These are phyloP conservation scores for Zaprionus ornatus DNA, from an alignment of 1,140 invertebrate species.

Conservation along the genomic window DNA sequence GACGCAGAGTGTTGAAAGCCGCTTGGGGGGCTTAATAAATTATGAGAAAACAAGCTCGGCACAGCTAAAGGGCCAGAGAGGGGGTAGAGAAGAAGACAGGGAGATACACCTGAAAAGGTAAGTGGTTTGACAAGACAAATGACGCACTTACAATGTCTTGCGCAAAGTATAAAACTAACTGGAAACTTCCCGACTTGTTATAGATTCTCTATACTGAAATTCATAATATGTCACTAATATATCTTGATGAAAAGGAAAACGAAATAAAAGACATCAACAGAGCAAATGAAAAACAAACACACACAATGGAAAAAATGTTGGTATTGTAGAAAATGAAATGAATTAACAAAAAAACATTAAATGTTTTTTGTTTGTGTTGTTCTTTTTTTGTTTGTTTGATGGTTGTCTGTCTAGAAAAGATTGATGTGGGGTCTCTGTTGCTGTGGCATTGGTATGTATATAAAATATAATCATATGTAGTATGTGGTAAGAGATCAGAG, in stretches of 20 bases:
- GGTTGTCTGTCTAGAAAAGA: constrained; percentile 20
- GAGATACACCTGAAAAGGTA: constrained; percentile 1
- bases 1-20: not conserved
- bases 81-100: not conserved
- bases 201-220: constrained; percentile 4
- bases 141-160: constrained; percentile 21
- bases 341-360: constrained; percentile 1
- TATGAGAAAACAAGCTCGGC: constrained; percentile 32
- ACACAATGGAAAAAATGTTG: not conserved
- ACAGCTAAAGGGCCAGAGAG: not conserved
- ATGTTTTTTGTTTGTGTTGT: constrained; percentile 34
- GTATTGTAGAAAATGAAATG: not conserved
- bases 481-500: not conserved
- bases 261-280: not conserved
- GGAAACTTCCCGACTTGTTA: constrained; percentile 1
- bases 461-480: constrained; percentile 3
- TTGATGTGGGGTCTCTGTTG: not conserved
- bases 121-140: constrained; percentile 44
- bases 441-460: constrained; percentile 1
- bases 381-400: constrained; percentile 2
- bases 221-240: not conserved
- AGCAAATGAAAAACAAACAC: not conserved
- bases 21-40: constrained; percentile 20
- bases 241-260: not conserved
- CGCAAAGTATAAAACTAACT: constrained; percentile 11